phyloP scores from a whole-genome alignment of 2,113 vertebrate genomes.

The Pitta sordida region DNA sequence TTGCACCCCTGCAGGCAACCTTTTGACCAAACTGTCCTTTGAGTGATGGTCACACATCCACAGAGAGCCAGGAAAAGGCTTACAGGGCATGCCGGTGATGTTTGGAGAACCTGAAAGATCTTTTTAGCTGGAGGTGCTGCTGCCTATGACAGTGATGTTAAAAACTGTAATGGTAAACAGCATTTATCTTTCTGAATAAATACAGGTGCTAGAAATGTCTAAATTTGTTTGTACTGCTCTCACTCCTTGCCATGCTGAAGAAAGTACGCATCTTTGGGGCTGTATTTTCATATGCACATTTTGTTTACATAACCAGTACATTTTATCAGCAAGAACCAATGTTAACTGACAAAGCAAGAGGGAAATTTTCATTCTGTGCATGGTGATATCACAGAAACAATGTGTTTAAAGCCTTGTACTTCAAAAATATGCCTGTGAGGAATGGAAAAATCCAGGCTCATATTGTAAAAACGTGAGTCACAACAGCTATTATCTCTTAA shows the following conservation, averaged over 20 bases:
- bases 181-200: background rate
- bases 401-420: constrained; percentile 43
- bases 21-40: background rate
- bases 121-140: background rate
- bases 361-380: constrained; percentile 23
- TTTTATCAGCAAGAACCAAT: constrained; percentile 36
- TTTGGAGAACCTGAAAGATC: background rate
- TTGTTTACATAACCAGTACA: constrained; percentile 24
- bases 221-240: background rate
- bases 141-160: background rate
- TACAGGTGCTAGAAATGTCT: background rate
- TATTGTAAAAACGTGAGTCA: constrained; percentile 46
- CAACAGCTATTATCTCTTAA: constrained; percentile 50
- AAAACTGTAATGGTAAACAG: background rate
- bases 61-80: background rate
- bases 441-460: constrained; percentile 38
- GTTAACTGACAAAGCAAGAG: constrained; percentile 40
- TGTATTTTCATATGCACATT: constrained; percentile 12
- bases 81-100: background rate
- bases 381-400: constrained; percentile 45
- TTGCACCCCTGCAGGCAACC: background rate
- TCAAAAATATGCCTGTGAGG: constrained; percentile 46
- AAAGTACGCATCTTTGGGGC: background rate
- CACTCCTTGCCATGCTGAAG: background rate
- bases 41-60: background rate